Base-by-base conservation (phyloP, 2,113 vertebrate genomes). In the Seriola rivoliana region DNA sequence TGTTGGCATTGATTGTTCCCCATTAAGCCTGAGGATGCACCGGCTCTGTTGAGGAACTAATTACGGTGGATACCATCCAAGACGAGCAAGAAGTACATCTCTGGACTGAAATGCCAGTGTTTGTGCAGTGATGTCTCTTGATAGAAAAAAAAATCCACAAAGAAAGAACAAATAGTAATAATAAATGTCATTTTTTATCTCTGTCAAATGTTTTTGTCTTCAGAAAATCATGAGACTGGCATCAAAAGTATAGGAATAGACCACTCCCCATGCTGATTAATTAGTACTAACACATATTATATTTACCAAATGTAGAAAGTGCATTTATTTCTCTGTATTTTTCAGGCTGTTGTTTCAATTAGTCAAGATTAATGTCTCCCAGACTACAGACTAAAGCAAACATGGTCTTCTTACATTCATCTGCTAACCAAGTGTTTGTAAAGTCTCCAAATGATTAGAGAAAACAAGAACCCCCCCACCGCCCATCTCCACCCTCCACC, bases 1-100 rank as follows among this genome's bases (percentile, higher is more conserved):
- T 91, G 66, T 91, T 94, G 93, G 91, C 92, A 91, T 91, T 87
- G 86, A 91, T 88, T 92, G 90, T 81, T 92, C 88, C 88, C 89
- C 80, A 93, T 93, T 94, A 93, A 92, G 92, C 89, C 90, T 9
- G 81, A 82, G 88, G 91, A 91, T 81, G 83, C 84, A 82, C 75
- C 77, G 52, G 84, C 84, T 90, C 91, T 88, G 91, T 80, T 84
- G 87, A 92, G 87, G 85, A 91, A 88, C 90, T 91, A 93, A 93
- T 94, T 93, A 88, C 55, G 23, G 87, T 94, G 92, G 93, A 93
- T 76, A 76, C 63, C 77, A 69, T 93, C 91, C 93, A 94, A 91
- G 82, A 79, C 21, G 42, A 79, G 87, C 75, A 48, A 48, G 44
- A 90, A 88, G 84, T 80, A 75, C 78, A 78, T 92, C 88, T 68